These are phyloP conservation scores for Porites rus DNA, from an alignment of 92 coral and sea anemone species.

Conservation along the genomic window DNA sequence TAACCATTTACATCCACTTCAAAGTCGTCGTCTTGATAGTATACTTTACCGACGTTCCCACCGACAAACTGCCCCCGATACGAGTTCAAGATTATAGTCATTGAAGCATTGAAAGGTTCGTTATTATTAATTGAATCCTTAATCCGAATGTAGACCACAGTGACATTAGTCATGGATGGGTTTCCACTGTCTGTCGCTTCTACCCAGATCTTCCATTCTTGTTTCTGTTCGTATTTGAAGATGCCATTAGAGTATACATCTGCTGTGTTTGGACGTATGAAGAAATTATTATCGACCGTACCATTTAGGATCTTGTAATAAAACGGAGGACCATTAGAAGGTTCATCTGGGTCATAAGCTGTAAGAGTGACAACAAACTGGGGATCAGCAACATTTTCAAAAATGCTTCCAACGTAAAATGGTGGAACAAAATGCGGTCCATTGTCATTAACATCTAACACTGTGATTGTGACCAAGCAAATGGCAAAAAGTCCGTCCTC, in stretches of 20 bases:
- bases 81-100: constrained; percentile 84
- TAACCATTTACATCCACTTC: constrained; percentile 76
- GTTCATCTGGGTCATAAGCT: constrained; percentile 79
- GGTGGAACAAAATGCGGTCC: constrained; percentile 85
- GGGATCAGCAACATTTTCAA: constrained; percentile 64
- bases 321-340: constrained; percentile 73
- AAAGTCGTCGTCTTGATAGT: constrained; percentile 85
- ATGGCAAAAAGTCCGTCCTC: constrained; percentile 52
- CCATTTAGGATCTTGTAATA: constrained; percentile 72
- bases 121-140: constrained; percentile 68
- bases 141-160: constrained; percentile 75
- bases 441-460: constrained; percentile 89
- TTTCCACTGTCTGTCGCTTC: constrained; percentile 79
- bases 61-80: constrained; percentile 78
- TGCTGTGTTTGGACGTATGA: constrained; percentile 57
- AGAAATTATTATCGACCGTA: constrained; percentile 70
- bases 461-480: constrained; percentile 73
- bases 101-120: constrained; percentile 71
- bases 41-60: constrained; percentile 81
- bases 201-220: constrained; percentile 68
- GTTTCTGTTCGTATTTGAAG: constrained; percentile 70
- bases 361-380: constrained; percentile 75
- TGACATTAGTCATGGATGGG: constrained; percentile 63
- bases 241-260: constrained; percentile 62
- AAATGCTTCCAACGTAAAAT: constrained; percentile 71